phyloP scores from a whole-genome alignment of 2,888 invertebrate species.

The Boloria euphrosyne region DNA sequence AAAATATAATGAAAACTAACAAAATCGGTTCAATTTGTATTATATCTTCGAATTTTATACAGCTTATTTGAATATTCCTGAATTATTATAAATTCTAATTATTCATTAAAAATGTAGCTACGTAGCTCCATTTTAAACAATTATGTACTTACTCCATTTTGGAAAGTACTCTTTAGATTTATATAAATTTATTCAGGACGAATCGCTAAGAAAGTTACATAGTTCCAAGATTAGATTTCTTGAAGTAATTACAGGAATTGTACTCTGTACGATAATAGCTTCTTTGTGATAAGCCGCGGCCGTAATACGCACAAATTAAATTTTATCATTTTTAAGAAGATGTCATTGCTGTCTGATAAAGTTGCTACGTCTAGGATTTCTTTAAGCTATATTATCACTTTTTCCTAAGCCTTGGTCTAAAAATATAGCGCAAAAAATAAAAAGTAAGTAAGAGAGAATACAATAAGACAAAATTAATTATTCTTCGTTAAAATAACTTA shows the following conservation, averaged over 20 bases:
- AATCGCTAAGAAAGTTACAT: conserved; percentile 16
- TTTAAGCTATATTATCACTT: too few relatives aligned
- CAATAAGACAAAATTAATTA: too few relatives aligned
- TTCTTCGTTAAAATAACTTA: too few relatives aligned
- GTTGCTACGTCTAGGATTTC: too few relatives aligned
- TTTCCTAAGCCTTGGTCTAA: too few relatives aligned
- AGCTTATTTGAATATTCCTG: conserved; percentile 16
- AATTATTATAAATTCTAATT: conserved; percentile 10
- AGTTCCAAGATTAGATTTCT: conserved; percentile 8
- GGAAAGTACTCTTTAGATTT: conserved; percentile 11
- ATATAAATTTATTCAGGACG: conserved; percentile 20
- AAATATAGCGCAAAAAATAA: too few relatives aligned
- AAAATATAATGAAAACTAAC: too few relatives aligned
- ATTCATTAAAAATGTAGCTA: conserved; percentile 14
- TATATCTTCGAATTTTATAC: not conserved
- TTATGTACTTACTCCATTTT: conserved; percentile 18
- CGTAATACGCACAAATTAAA: not conserved
- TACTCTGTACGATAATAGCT: conserved; percentile 5
- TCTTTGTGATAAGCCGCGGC: not conserved
- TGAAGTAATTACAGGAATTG: conserved; percentile 13
- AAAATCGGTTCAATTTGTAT: too few relatives aligned
- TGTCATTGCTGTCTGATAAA: too few relatives aligned
- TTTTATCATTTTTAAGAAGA: conserved; percentile 1
- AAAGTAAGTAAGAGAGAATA: too few relatives aligned
- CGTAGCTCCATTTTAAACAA: conserved; percentile 13